Evolutionary conservation across 2,888 invertebrate species (phyloP), one percentile per base, ranked within the genome.

Genomic region (Lapara coniferarum): DNA sequence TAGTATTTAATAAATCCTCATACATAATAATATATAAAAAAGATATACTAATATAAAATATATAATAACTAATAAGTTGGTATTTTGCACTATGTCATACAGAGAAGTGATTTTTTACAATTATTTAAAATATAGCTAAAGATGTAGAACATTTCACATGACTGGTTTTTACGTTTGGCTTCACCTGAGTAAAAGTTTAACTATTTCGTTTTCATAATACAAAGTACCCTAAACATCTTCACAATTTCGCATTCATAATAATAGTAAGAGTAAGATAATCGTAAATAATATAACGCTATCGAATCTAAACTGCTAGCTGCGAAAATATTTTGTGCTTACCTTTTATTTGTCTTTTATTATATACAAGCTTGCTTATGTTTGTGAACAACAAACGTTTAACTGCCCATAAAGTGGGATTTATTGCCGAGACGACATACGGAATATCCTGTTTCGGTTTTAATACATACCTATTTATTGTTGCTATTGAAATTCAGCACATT

Each of bases 351-450:
- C 77, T 81, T 81, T 84, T 82, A 78, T 78, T 77, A 81, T 77
- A 75, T 73, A 79, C 80, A 79, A 79, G 79, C 80, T 83, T 85
- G 83, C 82, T 84, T 87, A 85, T 86, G 85, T 86, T 83, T 84
- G 82, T 77, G 82, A 83, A 84, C 87, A 88, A 89, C 89, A 89
- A 85, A 81, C 89, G 82, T 88, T 90, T 89, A 89, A 90, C 88
- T 87, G 88, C 85, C 88, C 87, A 87, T 90, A 89, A 90, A 90
- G 79, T 75, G 73, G 81, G 81, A 90, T 90, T 90, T 90, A 91
- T 87, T 77, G 80, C 80, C 71, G 74, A 75, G 78, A 76, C 81
- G 82, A 86, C 85, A 85, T 85, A 82, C 85, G 86, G 83, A 86
- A 86, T 85, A 86, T 85, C 81, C 81, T 77, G 75, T 85, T 82